Evolutionary conservation across 2,888 invertebrate species (phyloP).

Genomic region (Troides helena): DNA sequence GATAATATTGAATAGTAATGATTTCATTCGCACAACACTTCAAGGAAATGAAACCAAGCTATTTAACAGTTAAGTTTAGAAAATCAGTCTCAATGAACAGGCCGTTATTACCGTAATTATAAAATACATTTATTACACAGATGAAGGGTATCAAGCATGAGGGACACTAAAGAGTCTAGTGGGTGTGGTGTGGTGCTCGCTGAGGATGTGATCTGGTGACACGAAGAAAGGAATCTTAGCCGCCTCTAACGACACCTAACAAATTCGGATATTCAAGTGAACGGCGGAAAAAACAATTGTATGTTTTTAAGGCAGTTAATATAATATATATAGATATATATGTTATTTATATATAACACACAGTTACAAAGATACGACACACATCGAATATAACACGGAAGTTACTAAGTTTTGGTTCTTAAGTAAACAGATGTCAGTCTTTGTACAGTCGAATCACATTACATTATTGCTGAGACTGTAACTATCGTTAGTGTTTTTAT

Average conservation of each 20-base stretch:
- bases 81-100: constrained; percentile 80
- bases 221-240: too few species aligned
- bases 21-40: constrained; percentile 38
- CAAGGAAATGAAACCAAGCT: constrained; percentile 45
- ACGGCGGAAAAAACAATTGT: not conserved
- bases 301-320: constrained; percentile 8
- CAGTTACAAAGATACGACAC: too few species aligned
- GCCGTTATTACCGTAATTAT: constrained; percentile 69
- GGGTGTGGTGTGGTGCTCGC: constrained; percentile 11
- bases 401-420: constrained; percentile 41
- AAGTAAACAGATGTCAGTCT: constrained; percentile 67
- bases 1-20: too few species aligned
- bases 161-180: constrained; percentile 34
- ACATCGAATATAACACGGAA: constrained; percentile 47
- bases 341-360: constrained; percentile 12
- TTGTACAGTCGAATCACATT: constrained; percentile 72
- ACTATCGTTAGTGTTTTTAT: constrained; percentile 33
- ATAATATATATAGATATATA: not conserved
- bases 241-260: too few species aligned
- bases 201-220: too few species aligned
- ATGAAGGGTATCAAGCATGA: constrained; percentile 43
- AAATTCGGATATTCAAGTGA: too few species aligned
- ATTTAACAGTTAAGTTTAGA: constrained; percentile 71
- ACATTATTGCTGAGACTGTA: constrained; percentile 70
- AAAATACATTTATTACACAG: constrained; percentile 41